Evolutionary conservation across 2,888 invertebrate species (phyloP), one percentile per base, ranked within the genome.

Genomic region (Artemia sp.): DNA sequence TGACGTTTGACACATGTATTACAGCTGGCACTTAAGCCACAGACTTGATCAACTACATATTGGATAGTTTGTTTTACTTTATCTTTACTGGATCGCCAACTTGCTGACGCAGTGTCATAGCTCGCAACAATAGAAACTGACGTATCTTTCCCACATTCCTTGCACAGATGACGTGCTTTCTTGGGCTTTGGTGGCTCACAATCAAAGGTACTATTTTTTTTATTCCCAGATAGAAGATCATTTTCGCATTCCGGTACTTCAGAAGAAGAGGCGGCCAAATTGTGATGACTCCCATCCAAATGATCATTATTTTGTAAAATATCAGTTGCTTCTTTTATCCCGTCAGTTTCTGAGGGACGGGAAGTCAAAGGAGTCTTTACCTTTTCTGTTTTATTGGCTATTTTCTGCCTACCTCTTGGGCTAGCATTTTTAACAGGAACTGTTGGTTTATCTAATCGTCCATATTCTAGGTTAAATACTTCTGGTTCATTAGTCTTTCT

Each of bases 361-460:
- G 52, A n/a, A 67, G 68, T 14, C 12, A 14, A 38, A 24, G 14
- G 24, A 66, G 51, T 69, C 8, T 24, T 69, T 51, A 53, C 67
- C n/a, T 51, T 70, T 24, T 52, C 67, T 6, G 14, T 67, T 9
- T 67, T 66, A 14, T 51, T 24, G 12, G 14, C 24, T 52, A 71
- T 52, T 24, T 72, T 71, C 51, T 66, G 58, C 50, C 70, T 52
- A 50, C 70, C 69, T 69, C 64, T 58, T 58, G 64, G 64, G n/a
- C 14, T 19, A 38, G 38, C 3, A 5, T 38, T 38, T 38, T 38
- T 38, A 38, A 38, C 38, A 58, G 64, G 11, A 24, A 58, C 64
- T 8, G 64, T 58, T 11, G 64, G 64, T 24, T 58, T 58, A 58
- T 58, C 64, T 8, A 58, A 24, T 8, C n/a, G n/a, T 24, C 64